Evolutionary conservation across 2,797 vertebrate genomes (phyloP).

Genomic region (Chromobotia macracanthus): DNA sequence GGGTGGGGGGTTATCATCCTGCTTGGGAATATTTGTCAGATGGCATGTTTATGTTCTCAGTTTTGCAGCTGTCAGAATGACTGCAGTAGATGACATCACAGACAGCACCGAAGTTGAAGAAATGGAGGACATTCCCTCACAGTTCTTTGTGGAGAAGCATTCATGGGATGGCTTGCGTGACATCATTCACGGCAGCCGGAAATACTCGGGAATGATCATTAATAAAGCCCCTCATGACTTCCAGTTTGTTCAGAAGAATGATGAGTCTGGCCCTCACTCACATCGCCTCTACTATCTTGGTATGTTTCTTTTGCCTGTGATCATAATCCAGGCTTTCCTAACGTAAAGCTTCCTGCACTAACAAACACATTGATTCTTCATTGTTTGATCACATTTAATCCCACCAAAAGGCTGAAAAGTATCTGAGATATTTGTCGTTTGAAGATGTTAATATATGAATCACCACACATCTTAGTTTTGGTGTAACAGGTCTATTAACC

Average conservation of each 20-base stretch:
- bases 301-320: constrained; percentile 61
- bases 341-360: too few species aligned
- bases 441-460: too few species aligned
- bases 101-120: constrained; percentile 84
- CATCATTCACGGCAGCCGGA: constrained; percentile 96
- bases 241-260: constrained; percentile 92
- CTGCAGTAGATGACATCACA: constrained; percentile 82
- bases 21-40: not conserved
- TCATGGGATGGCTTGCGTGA: constrained; percentile 94
- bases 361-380: too few species aligned
- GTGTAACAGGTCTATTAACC: too few species aligned
- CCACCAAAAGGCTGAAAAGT: not conserved
- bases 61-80: constrained; percentile 85
- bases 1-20: not conserved
- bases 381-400: not conserved
- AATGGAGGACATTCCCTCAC: constrained; percentile 86
- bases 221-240: constrained; percentile 98
- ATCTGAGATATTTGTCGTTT: too few species aligned
- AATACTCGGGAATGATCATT: constrained; percentile 92
- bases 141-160: constrained; percentile 95
- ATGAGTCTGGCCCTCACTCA: constrained; percentile 90
- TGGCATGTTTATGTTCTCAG: constrained; percentile 57
- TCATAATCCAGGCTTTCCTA: too few species aligned
- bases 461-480: too few species aligned
- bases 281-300: constrained; percentile 96